Evolutionary conservation across 1,140 invertebrate genomes (phyloP), one percentile per base, ranked within the genome.

Genomic region (Drosophila albomicans): DNA sequence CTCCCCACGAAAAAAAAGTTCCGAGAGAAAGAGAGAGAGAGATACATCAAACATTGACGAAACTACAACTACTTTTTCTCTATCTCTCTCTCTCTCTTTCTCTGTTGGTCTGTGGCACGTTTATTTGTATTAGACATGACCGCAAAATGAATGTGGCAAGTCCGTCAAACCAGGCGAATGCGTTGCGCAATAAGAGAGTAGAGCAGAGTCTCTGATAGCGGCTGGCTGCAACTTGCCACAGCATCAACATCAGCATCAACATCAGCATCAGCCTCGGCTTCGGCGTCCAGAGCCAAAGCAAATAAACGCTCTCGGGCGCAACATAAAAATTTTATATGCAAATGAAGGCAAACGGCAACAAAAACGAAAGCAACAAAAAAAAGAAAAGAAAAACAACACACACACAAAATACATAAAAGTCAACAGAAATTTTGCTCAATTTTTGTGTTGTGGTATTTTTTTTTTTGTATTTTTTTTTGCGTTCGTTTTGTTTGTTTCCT

Each of bases 241-340:
- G 77, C 69, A 5, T 6, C 5, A 32, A 7, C 5, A 7, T 32
- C 30, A 32, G 30, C 30, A 7, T 32, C 30, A 32, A 3, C 4
- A 7, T 5, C 30, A 32, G 32, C 6, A 8, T 8, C 35, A 10
- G 20, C 20, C 4, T 25, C 20, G 20, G 20, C 20, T 25, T 25
- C 20, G 20, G 20, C 20, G 20, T 25, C 20, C 51, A 64, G 72
- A 75, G 70, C 65, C 20, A 71, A 72, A 58, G 67, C 84, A 80
- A 87, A 88, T 87, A 87, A 87, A 87, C 84, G 84, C 79, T 87
- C 70, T 81, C 80, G 72, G 79, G 66, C 67, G 63, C 72, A 79
- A 79, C 79, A 79, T 76, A 81, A 76, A 88, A 89, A 89, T 89
- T 89, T 59, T 85, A 77, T 89, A 89, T 89, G 85, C 85, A 89